phyloP scores from a whole-genome alignment of 53 echinoderm and acorn worm species.

The Crossaster papposus region DNA sequence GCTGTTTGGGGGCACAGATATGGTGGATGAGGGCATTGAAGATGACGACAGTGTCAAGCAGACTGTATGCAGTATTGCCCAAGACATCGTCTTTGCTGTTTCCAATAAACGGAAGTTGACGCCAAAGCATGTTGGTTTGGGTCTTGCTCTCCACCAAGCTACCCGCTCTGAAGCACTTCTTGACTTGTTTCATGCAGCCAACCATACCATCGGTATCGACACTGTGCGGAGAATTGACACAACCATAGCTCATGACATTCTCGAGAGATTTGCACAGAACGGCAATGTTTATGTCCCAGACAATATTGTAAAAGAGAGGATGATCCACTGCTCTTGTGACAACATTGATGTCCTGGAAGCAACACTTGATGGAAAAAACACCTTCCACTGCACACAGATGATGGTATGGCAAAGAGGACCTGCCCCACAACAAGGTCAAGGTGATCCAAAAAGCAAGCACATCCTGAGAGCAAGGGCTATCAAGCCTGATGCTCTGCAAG shows the following conservation, averaged over 20 bases:
- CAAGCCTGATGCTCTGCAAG: conserved; percentile 25
- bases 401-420: conserved; percentile 64
- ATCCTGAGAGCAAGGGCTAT: conserved; percentile 54
- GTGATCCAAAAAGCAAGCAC: not conserved
- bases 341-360: conserved; percentile 46
- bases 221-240: conserved; percentile 62
- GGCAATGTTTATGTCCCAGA: conserved; percentile 49
- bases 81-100: conserved; percentile 62
- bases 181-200: conserved; percentile 48
- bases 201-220: conserved; percentile 56
- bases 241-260: conserved; percentile 53
- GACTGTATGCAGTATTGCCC: conserved; percentile 65
- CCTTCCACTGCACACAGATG: conserved; percentile 67
- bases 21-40: conserved; percentile 27
- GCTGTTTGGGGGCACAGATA: conserved; percentile 51
- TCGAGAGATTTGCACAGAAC: conserved; percentile 49
- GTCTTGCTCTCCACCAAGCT: conserved; percentile 62
- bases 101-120: conserved; percentile 51
- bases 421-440: conserved; percentile 12
- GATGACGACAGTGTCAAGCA: conserved; percentile 47
- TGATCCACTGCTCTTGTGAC: conserved; percentile 52
- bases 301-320: conserved; percentile 20
- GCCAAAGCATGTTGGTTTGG: conserved; percentile 65
- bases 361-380: conserved; percentile 39
- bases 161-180: conserved; percentile 50